Evolutionary conservation across 1,140 invertebrate species (phyloP).

Genomic region (Ceratosolen fusciceps): DNA sequence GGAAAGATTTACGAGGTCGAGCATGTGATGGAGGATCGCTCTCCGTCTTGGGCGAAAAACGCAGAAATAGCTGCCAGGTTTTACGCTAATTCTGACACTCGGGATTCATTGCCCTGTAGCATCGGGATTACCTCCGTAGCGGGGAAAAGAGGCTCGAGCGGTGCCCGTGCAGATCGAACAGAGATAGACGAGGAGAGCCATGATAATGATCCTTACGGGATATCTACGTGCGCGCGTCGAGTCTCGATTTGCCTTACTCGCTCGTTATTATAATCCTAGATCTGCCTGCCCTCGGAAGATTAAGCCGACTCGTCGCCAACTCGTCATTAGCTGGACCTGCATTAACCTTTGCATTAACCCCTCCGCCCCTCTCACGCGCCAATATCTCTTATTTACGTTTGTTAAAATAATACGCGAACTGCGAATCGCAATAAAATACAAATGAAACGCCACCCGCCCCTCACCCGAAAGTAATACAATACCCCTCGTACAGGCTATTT

Average conservation of each 20-base stretch:
- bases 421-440: neutral
- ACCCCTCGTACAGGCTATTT: too few species aligned
- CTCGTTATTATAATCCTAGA: slow-evolving; percentile 57
- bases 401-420: neutral
- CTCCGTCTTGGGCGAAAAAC: slow-evolving; percentile 25
- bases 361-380: neutral
- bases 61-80: slow-evolving; percentile 2
- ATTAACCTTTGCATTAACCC: too few species aligned
- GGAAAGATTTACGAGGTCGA: slow-evolving; percentile 37
- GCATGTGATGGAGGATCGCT: slow-evolving; percentile 37
- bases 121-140: slow-evolving; percentile 18
- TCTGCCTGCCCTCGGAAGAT: slow-evolving; percentile 38
- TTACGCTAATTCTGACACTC: slow-evolving; percentile 48
- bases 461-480: too few species aligned
- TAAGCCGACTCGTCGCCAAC: slow-evolving; percentile 1
- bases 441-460: too few species aligned
- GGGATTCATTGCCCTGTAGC: slow-evolving; percentile 46
- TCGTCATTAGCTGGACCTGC: neutral
- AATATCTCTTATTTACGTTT: neutral
- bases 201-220: slow-evolving; percentile 18
- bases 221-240: neutral
- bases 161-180: too few species aligned
- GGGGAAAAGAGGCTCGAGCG: neutral
- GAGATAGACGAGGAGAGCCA: slow-evolving; percentile 3
- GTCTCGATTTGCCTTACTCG: slow-evolving; percentile 43